These are phyloP conservation scores for Peromyscus melanophrys DNA, from an alignment of 2,797 vertebrate species.

Conservation along the genomic window DNA sequence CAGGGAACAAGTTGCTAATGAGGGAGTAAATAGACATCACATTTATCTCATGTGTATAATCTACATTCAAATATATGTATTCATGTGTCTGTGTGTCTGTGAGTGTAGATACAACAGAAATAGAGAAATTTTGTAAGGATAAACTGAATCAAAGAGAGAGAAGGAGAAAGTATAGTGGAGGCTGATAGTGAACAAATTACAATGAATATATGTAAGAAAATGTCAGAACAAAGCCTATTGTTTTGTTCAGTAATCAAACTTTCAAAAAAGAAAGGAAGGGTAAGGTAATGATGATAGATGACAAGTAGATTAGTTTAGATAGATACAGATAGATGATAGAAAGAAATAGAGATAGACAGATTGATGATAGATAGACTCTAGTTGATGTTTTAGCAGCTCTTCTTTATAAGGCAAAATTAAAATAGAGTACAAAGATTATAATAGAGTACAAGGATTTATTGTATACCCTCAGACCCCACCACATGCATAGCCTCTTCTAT, in stretches of 20 bases:
- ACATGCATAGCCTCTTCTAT: rapidly evolving
- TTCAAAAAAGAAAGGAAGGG: background rate
- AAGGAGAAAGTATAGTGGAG: background rate
- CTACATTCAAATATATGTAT: background rate
- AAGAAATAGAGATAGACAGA: background rate
- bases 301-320: background rate
- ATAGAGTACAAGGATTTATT: background rate
- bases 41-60: background rate
- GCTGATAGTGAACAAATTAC: background rate
- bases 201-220: background rate
- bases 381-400: background rate
- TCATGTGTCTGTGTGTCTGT: background rate
- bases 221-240: background rate
- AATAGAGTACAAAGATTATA: background rate
- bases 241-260: background rate
- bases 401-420: too few relatives aligned
- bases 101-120: background rate
- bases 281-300: background rate
- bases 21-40: background rate
- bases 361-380: background rate
- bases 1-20: background rate
- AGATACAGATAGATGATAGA: background rate
- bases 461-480: background rate
- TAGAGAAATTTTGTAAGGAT: background rate
- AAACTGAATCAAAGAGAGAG: background rate